Conservation (phyloP, 2,888 invertebrate species). For the Dynastes grantii region DNA sequence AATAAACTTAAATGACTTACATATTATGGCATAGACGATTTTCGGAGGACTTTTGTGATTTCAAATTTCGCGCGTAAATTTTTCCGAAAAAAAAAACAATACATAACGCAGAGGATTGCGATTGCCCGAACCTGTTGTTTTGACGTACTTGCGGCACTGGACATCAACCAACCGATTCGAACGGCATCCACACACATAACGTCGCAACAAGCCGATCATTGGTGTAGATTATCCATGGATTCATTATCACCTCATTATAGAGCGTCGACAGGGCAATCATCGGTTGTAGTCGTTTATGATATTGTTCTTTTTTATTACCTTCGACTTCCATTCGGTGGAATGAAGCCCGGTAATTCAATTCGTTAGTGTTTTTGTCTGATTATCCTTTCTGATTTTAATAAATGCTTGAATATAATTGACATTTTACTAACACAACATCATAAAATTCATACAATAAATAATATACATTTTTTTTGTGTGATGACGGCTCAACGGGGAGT, state of each 20-base stretch:
- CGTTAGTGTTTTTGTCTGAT: constrained; percentile 28
- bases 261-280: constrained; percentile 52
- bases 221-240: constrained; percentile 66
- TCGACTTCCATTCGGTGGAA: constrained; percentile 13
- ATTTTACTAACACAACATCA: too few species aligned
- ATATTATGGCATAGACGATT: too few species aligned
- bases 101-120: constrained; percentile 23
- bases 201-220: constrained; percentile 67
- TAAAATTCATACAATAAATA: too few species aligned
- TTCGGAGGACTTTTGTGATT: background rate
- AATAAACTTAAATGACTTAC: too few species aligned
- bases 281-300: constrained; percentile 38
- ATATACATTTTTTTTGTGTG: too few species aligned
- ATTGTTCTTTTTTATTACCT: constrained; percentile 45
- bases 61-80: constrained; percentile 8
- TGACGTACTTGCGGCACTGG: constrained; percentile 56
- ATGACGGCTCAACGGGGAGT: too few species aligned
- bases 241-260: constrained; percentile 67
- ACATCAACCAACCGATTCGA: constrained; percentile 49
- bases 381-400: constrained; percentile 10
- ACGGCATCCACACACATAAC: constrained; percentile 56
- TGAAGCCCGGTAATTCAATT: constrained; percentile 38
- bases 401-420: background rate
- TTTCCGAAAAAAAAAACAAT: constrained; percentile 15
- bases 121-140: constrained; percentile 60